phyloP scores from a whole-genome alignment of 2,797 vertebrate genomes.

The Pseudotriccus pelzelni region DNA sequence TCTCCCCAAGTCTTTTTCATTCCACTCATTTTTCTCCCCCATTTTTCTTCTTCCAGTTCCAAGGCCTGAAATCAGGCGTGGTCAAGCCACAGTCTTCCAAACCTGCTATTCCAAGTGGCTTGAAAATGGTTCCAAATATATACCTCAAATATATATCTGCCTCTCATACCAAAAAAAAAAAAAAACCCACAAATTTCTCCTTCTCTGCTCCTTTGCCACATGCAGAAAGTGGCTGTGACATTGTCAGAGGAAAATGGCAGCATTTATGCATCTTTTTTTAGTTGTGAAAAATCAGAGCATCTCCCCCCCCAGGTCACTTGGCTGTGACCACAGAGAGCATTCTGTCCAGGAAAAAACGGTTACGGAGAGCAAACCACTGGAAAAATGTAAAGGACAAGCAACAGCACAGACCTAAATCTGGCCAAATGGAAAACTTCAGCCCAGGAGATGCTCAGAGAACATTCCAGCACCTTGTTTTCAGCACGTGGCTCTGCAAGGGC shows the following conservation, averaged over 20 bases:
- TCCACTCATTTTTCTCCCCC: not conserved
- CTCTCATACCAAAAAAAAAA: not conserved
- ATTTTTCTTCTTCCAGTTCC: not conserved
- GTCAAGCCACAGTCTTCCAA: not conserved
- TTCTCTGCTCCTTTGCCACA: not conserved
- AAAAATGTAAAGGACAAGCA: slow-evolving; percentile 12
- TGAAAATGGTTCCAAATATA: not conserved
- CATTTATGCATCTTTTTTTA: not conserved
- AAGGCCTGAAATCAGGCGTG: not conserved
- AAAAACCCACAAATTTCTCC: not conserved
- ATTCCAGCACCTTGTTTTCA: not conserved
- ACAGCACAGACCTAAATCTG: not conserved
- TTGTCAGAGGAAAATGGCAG: not conserved
- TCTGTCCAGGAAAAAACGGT: not conserved
- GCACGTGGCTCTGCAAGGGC: not conserved
- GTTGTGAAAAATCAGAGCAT: not conserved
- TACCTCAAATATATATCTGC: not conserved
- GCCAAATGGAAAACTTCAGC: not conserved
- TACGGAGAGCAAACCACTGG: not conserved
- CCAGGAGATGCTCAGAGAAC: not conserved
- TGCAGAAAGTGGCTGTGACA: not conserved
- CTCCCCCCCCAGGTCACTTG: not conserved
- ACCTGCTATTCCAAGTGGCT: not conserved
- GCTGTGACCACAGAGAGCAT: not conserved
- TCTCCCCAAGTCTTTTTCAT: not conserved